phyloP scores from a whole-genome alignment of 1,140 invertebrate species.

The Psilanteris sp. region DNA sequence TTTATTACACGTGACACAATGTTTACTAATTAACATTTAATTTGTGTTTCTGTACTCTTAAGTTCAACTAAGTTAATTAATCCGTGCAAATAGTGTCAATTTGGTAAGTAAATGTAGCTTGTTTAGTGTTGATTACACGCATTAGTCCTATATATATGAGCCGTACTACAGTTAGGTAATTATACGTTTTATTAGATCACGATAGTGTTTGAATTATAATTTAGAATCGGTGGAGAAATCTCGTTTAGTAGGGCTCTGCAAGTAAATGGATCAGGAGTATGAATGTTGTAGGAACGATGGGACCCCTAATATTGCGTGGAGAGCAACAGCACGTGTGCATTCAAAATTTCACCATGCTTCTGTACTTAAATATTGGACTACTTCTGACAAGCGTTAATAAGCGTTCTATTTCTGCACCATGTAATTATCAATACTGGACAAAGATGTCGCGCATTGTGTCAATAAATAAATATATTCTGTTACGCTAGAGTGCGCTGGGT shows the following conservation, averaged over 20 bases:
- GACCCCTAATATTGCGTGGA: slow-evolving; percentile 27
- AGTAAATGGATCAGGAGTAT: slow-evolving; percentile 50
- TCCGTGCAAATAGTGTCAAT: neutral
- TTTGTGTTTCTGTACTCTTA: too few species aligned
- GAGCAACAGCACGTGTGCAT: slow-evolving; percentile 54
- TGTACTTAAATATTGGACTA: slow-evolving; percentile 56
- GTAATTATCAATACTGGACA: slow-evolving; percentile 24
- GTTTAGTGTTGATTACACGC: slow-evolving; percentile 12
- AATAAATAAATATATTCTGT: slow-evolving; percentile 42
- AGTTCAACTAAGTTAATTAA: neutral
- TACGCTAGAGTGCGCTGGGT: neutral
- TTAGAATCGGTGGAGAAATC: slow-evolving; percentile 48
- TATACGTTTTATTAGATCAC: slow-evolving; percentile 54
- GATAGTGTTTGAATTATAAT: slow-evolving; percentile 57
- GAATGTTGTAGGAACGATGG: slow-evolving; percentile 40
- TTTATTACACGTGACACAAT: too few species aligned
- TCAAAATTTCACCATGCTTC: slow-evolving; percentile 60
- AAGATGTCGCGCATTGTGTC: slow-evolving; percentile 32
- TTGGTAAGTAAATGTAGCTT: slow-evolving; percentile 1
- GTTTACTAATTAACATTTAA: too few species aligned
- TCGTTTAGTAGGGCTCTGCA: slow-evolving; percentile 45
- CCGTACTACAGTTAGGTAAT: slow-evolving; percentile 22
- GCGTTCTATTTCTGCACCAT: slow-evolving; percentile 43
- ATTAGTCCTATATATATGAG: slow-evolving; percentile 30
- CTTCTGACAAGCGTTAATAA: slow-evolving; percentile 59